phyloP scores from a whole-genome alignment of 2,797 vertebrate genomes.

The Sparidentex hasta region DNA sequence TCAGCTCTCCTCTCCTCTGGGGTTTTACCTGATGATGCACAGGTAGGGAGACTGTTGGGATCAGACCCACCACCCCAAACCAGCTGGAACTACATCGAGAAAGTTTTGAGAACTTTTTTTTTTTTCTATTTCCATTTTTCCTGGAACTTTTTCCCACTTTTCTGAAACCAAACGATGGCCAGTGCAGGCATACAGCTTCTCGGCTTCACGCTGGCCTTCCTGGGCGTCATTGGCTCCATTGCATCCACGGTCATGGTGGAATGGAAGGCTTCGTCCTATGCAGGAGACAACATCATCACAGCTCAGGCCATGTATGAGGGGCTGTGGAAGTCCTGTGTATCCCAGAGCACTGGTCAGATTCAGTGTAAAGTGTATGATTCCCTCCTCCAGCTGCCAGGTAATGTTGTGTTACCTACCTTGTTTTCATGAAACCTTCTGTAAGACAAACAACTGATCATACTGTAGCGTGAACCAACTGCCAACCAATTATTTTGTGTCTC shows the following conservation, averaged over 20 bases:
- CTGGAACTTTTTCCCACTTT: background rate
- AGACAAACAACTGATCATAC: background rate
- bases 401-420: background rate
- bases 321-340: conserved; percentile 92
- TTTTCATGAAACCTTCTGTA: background rate
- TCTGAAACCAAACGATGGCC: conserved; percentile 85
- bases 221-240: conserved; percentile 92
- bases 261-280: conserved; percentile 95
- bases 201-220: conserved; percentile 90
- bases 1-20: conserved; percentile 34
- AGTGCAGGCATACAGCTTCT: conserved; percentile 92
- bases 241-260: conserved; percentile 92
- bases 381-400: conserved; percentile 90
- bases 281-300: conserved; percentile 94
- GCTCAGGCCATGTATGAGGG: conserved; percentile 95
- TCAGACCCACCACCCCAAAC: conserved; percentile 3
- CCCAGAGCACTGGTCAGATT: conserved; percentile 95
- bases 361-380: conserved; percentile 97
- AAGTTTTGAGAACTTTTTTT: conserved; percentile 5
- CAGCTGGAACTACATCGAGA: conserved; percentile 20
- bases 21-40: conserved; percentile 57
- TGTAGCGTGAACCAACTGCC: no score
- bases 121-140: no score
- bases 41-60: conserved; percentile 33
- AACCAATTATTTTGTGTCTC: background rate